Evolutionary conservation across 2,113 vertebrate genomes (phyloP).

Genomic region (Actenoides hombroni): DNA sequence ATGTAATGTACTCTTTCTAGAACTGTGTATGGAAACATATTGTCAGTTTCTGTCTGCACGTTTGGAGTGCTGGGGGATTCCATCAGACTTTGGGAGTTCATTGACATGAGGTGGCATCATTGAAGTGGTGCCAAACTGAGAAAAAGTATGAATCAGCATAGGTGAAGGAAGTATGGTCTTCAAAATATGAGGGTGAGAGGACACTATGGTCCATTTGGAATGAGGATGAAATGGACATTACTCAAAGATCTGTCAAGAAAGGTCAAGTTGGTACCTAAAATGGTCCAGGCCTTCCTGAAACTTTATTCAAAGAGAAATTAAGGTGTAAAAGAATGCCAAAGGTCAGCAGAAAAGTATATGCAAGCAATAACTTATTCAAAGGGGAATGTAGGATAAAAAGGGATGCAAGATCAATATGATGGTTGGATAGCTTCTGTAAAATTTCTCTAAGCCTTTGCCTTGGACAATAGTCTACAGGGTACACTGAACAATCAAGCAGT

Average conservation of each 20-base stretch:
- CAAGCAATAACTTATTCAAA: not conserved
- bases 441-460: not conserved
- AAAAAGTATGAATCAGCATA: not conserved
- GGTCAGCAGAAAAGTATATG: constrained; percentile 2
- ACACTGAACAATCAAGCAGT: not conserved
- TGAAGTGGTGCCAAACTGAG: not conserved
- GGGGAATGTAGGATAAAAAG: not conserved
- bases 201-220: not conserved
- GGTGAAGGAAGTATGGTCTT: not conserved
- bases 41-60: not conserved
- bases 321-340: constrained; percentile 27
- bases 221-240: constrained; percentile 1
- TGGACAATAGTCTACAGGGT: not conserved
- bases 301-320: constrained; percentile 18
- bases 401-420: not conserved
- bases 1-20: not conserved
- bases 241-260: not conserved
- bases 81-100: not conserved
- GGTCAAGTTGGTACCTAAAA: constrained; percentile 37
- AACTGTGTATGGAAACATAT: not conserved
- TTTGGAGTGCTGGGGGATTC: not conserved
- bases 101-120: not conserved
- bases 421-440: not conserved
- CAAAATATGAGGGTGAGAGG: not conserved
- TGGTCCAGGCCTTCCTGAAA: constrained; percentile 22